A percentile compares a stretch with the other conserved stretches of the same genome.
phyloP scores from a whole-genome alignment of 2,113 vertebrate species.

The Podarcis muralis region DNA sequence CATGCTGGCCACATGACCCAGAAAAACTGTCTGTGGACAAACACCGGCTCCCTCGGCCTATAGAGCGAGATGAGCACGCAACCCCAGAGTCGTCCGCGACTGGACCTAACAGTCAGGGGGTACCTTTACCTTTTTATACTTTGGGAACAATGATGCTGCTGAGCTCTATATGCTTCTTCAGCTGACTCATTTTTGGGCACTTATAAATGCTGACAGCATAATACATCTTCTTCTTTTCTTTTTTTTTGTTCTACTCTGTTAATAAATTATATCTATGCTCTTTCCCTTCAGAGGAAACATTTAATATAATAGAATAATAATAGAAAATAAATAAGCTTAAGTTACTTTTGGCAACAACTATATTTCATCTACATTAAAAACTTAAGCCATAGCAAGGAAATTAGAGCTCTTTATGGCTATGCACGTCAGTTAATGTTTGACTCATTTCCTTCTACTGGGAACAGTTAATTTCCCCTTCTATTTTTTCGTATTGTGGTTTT shows the following conservation, averaged over 20 bases:
- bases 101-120: too few relatives aligned
- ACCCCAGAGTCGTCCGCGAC: too few relatives aligned
- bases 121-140: background rate
- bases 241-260: slow-evolving; percentile 1
- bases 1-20: too few relatives aligned
- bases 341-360: background rate
- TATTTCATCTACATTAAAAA: background rate
- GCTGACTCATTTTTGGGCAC: background rate
- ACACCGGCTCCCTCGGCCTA: too few relatives aligned
- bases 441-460: background rate
- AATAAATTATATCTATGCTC: background rate
- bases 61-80: too few relatives aligned
- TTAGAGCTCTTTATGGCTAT: background rate
- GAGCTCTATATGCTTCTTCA: background rate
- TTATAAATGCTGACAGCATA: background rate
- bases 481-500: background rate
- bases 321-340: background rate
- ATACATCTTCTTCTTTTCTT: background rate
- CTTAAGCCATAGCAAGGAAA: background rate
- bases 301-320: background rate
- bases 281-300: rapidly evolving
- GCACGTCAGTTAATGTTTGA: background rate
- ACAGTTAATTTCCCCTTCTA: background rate
- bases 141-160: slow-evolving; percentile 23
- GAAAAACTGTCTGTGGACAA: too few relatives aligned